phyloP scores from a whole-genome alignment of 2,797 vertebrate genomes.

The Myotis pilosus region DNA sequence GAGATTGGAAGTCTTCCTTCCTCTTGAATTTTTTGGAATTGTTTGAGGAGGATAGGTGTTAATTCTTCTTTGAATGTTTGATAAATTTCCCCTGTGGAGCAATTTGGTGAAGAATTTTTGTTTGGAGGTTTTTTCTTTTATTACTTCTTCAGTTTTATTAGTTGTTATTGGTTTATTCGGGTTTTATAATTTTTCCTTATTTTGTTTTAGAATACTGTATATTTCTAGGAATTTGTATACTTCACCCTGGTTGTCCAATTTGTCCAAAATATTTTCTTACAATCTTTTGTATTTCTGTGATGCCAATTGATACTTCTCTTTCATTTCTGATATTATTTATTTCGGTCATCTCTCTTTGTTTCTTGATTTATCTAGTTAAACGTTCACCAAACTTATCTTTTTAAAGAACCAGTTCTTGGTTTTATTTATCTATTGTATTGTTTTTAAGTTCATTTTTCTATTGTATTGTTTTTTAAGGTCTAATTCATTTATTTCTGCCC shows the following conservation, averaged over 20 bases:
- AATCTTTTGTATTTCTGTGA: neutral
- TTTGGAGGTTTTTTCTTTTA: neutral
- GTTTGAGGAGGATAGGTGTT: neutral
- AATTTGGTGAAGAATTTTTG: neutral
- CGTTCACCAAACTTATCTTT: neutral
- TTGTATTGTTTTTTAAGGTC: neutral
- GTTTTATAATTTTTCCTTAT: neutral
- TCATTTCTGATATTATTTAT: neutral
- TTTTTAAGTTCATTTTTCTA: neutral
- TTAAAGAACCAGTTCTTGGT: neutral
- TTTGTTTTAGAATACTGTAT: neutral
- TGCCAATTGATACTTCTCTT: neutral
- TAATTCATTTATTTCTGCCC: neutral
- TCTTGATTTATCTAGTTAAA: neutral
- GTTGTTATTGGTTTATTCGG: neutral
- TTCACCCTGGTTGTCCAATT: neutral
- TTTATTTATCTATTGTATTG: neutral
- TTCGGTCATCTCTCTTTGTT: neutral
- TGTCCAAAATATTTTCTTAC: neutral
- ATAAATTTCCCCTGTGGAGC: too few relatives aligned
- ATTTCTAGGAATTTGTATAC: neutral
- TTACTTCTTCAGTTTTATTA: neutral
- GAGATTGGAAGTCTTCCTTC: too few relatives aligned
- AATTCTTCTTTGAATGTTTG: neutral
- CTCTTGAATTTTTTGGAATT: neutral